Conservation (phyloP, 2,888 invertebrate genomes). For the Pollenia amentaria region DNA sequence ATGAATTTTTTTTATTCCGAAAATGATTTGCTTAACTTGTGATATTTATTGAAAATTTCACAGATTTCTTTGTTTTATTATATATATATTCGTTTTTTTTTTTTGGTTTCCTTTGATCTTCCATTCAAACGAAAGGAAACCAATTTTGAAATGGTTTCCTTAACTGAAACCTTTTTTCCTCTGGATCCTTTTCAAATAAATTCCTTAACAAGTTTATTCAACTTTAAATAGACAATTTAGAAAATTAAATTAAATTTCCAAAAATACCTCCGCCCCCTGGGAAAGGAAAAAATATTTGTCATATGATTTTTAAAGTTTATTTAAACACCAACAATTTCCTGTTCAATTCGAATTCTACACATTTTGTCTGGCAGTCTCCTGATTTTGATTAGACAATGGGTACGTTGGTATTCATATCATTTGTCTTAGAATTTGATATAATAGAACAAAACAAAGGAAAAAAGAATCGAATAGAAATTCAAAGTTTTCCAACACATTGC, state of each 20-base stretch:
- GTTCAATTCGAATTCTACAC: neutral
- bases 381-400: slow-evolving; percentile 19
- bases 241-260: neutral
- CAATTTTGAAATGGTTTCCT: too few relatives aligned
- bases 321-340: neutral
- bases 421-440: slow-evolving; percentile 43
- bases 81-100: too few relatives aligned
- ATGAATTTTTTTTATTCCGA: too few relatives aligned
- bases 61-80: too few relatives aligned
- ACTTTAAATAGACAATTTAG: neutral
- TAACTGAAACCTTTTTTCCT: too few relatives aligned
- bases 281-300: slow-evolving; percentile 21
- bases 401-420: slow-evolving; percentile 17
- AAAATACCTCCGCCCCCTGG: too few relatives aligned
- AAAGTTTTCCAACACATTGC: slow-evolving; percentile 57
- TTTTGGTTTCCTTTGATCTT: too few relatives aligned
- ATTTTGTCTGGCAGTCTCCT: slow-evolving; percentile 13
- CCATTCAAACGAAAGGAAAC: too few relatives aligned
- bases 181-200: neutral
- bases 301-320: slow-evolving; percentile 1
- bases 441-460: neutral
- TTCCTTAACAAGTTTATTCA: neutral
- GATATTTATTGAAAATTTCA: too few relatives aligned
- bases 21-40: too few relatives aligned
- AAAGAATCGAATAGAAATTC: neutral